Evolutionary conservation across 1,140 invertebrate genomes (phyloP), one percentile per base, ranked within the genome.

Genomic region (Anagrus nilaparvatae): DNA sequence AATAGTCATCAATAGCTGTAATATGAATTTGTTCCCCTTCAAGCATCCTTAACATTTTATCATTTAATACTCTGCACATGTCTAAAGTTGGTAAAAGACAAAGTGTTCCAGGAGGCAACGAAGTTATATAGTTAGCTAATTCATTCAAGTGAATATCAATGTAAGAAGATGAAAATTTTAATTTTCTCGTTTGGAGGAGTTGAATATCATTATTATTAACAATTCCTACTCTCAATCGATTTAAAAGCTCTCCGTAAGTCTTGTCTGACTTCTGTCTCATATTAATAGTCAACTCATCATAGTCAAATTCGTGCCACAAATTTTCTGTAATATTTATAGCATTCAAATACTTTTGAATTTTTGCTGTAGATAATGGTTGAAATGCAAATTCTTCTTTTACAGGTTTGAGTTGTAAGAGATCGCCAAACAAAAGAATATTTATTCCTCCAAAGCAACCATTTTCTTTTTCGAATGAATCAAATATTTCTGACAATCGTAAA

Each of bases 391-490:
- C 35, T 44, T 51, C 52, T 18, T 43, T 41, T 6, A 59, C 50
- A 20, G 53, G 50, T 13, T 55, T 52, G 20, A 58, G 33, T 40
- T 59, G 57, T 16, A 59, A 42, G 8, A 57, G 45, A 41, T 59
- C 55, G 4, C 57, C 49, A 30, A 55, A 48, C n/a, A 55, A 13
- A 29, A 56, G 9, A 32, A 51, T 37, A 20, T 49, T 41, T 40
- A 32, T 44, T 28, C 35, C 42, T n/a, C 52, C 49, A 38, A 50
- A 54, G 48, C 46, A 52, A 17, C 46, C 46, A 40, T 50, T 31
- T 6, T 47, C 31, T n/a, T 13, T 10, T 9, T 54, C 39, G 3
- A 8, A 8, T 13, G 46, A 49, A 44, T 50, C 34, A 35, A 43
- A 55, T 27, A 51, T 55, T 52, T 52, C 47, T 6, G 27, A 28